A percentile compares a stretch with the other conserved stretches of the same genome.
Conservation (phyloP, 2,888 invertebrate genomes). For the Dromius quadrimaculatus region DNA sequence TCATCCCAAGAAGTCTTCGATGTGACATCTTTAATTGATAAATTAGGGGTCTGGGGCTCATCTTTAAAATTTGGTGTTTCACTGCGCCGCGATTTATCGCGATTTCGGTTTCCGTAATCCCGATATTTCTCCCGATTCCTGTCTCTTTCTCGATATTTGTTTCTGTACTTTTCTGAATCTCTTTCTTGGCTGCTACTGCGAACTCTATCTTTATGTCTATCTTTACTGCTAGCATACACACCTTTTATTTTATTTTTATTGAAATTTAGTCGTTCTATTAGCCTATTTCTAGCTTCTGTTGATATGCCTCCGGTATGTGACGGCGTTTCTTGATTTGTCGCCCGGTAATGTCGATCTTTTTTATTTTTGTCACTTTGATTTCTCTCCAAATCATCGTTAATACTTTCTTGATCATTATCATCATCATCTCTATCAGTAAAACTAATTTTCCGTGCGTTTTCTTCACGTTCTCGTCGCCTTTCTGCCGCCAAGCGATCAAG, state of each 20-base stretch:
- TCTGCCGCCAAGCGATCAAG: constrained; percentile 88
- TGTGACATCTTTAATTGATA: constrained; percentile 73
- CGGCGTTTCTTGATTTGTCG: constrained; percentile 88
- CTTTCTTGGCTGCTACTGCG: constrained; percentile 59
- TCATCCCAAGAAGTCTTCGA: constrained; percentile 85
- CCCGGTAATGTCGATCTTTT: constrained; percentile 78
- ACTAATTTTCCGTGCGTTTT: constrained; percentile 75
- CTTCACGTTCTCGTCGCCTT: constrained; percentile 74
- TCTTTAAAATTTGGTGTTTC: constrained; percentile 79
- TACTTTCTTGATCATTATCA: constrained; percentile 63
- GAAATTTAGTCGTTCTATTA: constrained; percentile 73
- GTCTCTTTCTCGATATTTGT: constrained; percentile 54
- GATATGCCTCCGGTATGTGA: constrained; percentile 94
- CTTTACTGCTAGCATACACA: constrained; percentile 77
- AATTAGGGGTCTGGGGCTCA: constrained; percentile 88
- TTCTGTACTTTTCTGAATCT: constrained; percentile 47
- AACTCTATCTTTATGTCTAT: constrained; percentile 60
- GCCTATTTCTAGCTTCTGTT: constrained; percentile 79
- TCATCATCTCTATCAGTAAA: constrained; percentile 71
- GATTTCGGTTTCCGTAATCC: constrained; percentile 65
- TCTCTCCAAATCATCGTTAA: constrained; percentile 57
- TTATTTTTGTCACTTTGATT: constrained; percentile 58
- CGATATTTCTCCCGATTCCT: constrained; percentile 52
- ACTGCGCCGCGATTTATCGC: constrained; percentile 62
- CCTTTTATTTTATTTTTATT: constrained; percentile 76